phyloP scores from a whole-genome alignment of 2,113 vertebrate genomes.

The Amphilophus citrinellus region DNA sequence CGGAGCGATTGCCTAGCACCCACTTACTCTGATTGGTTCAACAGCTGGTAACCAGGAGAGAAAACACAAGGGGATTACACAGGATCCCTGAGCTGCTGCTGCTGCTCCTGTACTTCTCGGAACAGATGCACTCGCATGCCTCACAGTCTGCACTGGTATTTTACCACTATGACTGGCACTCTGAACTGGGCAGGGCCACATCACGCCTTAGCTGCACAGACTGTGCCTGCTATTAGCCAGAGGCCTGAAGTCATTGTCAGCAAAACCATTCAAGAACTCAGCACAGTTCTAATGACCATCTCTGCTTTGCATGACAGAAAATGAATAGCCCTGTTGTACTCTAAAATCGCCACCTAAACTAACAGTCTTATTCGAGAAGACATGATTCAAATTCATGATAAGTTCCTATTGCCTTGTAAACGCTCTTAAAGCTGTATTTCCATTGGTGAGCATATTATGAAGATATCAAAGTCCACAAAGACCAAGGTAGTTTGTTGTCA shows the following conservation, averaged over 20 bases:
- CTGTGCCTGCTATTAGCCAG: constrained; percentile 12
- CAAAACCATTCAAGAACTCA: constrained; percentile 37
- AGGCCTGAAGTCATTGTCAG: constrained; percentile 24
- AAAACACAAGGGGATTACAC: constrained; percentile 67
- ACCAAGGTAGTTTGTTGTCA: neutral
- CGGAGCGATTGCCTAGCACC: constrained; percentile 37
- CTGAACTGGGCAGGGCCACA: constrained; percentile 48
- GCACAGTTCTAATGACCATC: neutral
- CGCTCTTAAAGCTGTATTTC: constrained; percentile 4
- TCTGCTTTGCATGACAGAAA: constrained; percentile 8
- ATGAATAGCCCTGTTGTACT: constrained; percentile 36
- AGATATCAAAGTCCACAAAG: constrained; percentile 61
- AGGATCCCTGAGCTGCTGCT: constrained; percentile 52
- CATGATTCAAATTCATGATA: neutral
- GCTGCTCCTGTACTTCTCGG: constrained; percentile 43
- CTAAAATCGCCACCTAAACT: constrained; percentile 9
- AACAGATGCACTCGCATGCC: constrained; percentile 50
- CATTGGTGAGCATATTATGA: neutral
- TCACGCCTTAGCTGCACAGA: constrained; percentile 23
- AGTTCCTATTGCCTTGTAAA: constrained; percentile 33
- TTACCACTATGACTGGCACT: constrained; percentile 57
- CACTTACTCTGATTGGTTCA: constrained; percentile 64
- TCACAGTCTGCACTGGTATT: constrained; percentile 55
- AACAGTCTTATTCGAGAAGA: neutral
- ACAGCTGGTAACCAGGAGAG: constrained; percentile 74